These are phyloP conservation scores for human DNA, from an alignment of 2,113 vertebrate genomes.

Conservation along the genomic window GRCh38 chr7:6031501-6032000, in stretches of 20 bases:
- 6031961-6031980: too few species aligned
- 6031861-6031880: not conserved
- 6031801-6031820: accelerated
- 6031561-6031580: not conserved
- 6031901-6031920: too few species aligned
- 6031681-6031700: not conserved
- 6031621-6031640: not conserved
- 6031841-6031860: accelerated
- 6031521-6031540: conserved; percentile 66
- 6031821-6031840: not conserved
- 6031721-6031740: not conserved
- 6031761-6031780: not conserved
- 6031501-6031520: conserved; percentile 48
- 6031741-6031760: accelerated
- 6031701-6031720: not conserved
- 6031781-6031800: not conserved
- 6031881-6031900: not conserved
- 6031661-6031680: not conserved
- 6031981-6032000: too few species aligned
- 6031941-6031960: too few species aligned
- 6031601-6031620: not conserved
- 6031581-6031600: conserved; percentile 66
- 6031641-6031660: not conserved
- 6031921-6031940: too few species aligned
- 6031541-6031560: conserved; percentile 60